These are phyloP conservation scores for Dasypogon diadema DNA, from an alignment of 2,888 invertebrate genomes.

Conservation along the genomic window DNA sequence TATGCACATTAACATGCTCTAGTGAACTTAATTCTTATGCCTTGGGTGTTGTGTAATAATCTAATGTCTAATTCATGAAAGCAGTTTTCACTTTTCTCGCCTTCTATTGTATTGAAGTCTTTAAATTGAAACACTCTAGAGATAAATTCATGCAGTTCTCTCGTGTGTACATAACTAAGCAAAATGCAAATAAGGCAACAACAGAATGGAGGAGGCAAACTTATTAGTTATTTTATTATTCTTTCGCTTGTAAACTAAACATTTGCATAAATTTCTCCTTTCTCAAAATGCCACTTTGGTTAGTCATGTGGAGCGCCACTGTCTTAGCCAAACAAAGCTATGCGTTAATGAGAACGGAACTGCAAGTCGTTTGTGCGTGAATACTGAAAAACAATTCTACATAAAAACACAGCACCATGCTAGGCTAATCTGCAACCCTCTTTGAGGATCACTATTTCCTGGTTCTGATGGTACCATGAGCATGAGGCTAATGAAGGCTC, in stretches of 20 bases:
- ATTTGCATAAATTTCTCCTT: not conserved
- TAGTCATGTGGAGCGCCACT: not conserved
- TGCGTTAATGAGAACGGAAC: slow-evolving; percentile 40
- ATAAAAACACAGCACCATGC: not conserved
- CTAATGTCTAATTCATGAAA: no score
- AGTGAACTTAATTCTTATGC: no score
- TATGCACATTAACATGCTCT: no score
- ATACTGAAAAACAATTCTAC: not conserved
- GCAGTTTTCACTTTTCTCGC: no score
- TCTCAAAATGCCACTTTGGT: not conserved
- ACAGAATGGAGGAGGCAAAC: not conserved
- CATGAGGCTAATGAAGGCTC: not conserved
- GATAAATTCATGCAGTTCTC: not conserved
- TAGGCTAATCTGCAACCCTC: not conserved
- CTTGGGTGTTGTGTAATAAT: no score
- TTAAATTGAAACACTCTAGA: no score
- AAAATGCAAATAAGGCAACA: not conserved
- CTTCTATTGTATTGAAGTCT: no score
- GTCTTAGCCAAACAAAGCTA: not conserved
- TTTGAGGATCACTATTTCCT: not conserved
- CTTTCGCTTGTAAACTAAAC: not conserved
- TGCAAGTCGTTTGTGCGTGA: slow-evolving; percentile 15
- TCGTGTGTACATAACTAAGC: not conserved
- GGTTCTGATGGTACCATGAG: not conserved
- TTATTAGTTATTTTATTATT: not conserved